Percentiles rank a stretch among this genome's conserved stretches.
Evolutionary conservation across 2,888 invertebrate genomes (phyloP).

Genomic region (Leptinotarsa haldemani): DNA sequence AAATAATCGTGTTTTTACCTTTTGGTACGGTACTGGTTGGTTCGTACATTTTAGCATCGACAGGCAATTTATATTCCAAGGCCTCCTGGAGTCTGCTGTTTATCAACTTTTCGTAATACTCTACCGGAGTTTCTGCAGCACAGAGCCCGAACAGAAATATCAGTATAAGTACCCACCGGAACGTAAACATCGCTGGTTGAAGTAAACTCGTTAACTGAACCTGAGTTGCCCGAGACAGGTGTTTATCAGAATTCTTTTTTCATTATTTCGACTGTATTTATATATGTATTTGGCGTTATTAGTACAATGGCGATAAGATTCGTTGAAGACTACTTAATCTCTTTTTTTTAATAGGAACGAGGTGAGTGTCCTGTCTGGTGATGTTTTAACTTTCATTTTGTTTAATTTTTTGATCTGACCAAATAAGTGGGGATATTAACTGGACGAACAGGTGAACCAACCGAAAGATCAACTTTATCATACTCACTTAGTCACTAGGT

Average conservation of each 20-base stretch:
- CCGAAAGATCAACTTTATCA: no score
- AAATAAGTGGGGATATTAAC: no score
- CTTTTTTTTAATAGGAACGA: neutral
- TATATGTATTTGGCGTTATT: neutral
- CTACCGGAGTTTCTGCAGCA: slow-evolving; percentile 11
- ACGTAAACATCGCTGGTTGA: neutral
- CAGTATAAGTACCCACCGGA: neutral
- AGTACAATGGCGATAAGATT: neutral
- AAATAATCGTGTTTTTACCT: slow-evolving; percentile 30
- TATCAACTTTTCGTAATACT: slow-evolving; percentile 45
- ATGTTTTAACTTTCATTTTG: no score
- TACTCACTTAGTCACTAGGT: no score
- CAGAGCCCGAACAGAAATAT: neutral
- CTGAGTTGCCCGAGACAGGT: neutral
- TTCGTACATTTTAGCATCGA: slow-evolving; percentile 39
- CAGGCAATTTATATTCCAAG: slow-evolving; percentile 36
- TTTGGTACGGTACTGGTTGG: slow-evolving; percentile 30
- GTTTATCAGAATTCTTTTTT: neutral
- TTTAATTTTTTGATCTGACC: no score
- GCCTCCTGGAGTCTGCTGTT: slow-evolving; percentile 30
- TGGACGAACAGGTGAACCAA: no score
- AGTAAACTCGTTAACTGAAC: neutral
- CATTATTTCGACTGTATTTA: neutral
- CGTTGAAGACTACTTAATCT: neutral
- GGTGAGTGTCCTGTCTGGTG: neutral